A percentile compares a stretch with the other conserved stretches of the same genome.
Conservation (phyloP, 2,113 vertebrate genomes). For the Callipepla squamata region DNA sequence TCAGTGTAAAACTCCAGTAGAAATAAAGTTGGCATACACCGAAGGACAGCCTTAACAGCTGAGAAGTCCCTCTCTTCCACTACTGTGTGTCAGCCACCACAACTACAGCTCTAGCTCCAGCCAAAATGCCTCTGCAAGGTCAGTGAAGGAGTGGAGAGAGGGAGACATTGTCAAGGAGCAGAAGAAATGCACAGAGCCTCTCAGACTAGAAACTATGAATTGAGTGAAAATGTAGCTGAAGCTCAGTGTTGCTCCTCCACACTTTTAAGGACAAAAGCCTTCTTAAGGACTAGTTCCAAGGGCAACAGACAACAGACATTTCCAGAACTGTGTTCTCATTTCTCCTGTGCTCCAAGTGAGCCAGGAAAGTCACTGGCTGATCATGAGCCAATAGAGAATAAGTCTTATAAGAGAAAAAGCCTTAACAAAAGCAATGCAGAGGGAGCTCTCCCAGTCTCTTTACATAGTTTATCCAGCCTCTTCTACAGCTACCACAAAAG, state of each 20-base stretch:
- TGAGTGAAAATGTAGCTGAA: neutral
- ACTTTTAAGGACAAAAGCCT: neutral
- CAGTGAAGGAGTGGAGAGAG: neutral
- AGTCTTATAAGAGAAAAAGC: constrained; percentile 45
- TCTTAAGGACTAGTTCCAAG: constrained; percentile 17
- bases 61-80: no score
- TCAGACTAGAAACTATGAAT: neutral
- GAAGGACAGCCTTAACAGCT: neutral
- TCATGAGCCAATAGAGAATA: constrained; percentile 14
- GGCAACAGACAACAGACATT: constrained; percentile 32
- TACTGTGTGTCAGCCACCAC: neutral
- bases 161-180: neutral
- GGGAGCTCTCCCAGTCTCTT: neutral
- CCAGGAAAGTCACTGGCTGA: constrained; percentile 51
- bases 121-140: neutral
- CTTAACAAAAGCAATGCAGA: constrained; percentile 17
- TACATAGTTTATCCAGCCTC: neutral
- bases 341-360: neutral
- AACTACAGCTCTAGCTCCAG: neutral
- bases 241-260: neutral
- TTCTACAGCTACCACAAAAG: neutral
- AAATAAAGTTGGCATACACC: rapidly evolving
- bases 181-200: rapidly evolving
- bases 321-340: constrained; percentile 44
- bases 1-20: neutral